Conservation (phyloP, 2,888 invertebrate species). For the Herminia tarsipennalis region DNA sequence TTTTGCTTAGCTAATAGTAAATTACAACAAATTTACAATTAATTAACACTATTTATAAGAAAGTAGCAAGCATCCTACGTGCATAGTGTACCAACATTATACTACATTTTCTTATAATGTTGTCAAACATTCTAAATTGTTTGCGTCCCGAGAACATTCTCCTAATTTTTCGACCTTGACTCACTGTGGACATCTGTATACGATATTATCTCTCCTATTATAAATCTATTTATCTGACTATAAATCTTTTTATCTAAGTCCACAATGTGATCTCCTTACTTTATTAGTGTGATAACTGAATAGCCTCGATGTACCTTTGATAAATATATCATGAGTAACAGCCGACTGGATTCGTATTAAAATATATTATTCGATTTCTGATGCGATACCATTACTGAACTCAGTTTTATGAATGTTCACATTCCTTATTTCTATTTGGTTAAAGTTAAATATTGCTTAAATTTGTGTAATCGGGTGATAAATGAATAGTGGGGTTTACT, state of each 20-base stretch:
- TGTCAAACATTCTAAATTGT: neutral
- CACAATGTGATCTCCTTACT: slow-evolving; percentile 44
- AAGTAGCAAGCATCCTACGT: too few species aligned
- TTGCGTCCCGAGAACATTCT: neutral
- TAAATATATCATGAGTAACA: slow-evolving; percentile 26
- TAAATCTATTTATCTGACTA: slow-evolving; percentile 49
- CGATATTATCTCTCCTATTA: slow-evolving; percentile 41
- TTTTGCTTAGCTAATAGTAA: too few species aligned
- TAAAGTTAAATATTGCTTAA: slow-evolving; percentile 15
- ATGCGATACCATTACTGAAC: neutral
- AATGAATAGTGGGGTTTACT: neutral
- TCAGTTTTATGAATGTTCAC: neutral
- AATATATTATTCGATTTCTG: slow-evolving; percentile 11
- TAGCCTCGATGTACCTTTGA: slow-evolving; percentile 23
- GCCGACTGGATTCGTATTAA: slow-evolving; percentile 9
- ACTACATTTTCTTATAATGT: too few species aligned
- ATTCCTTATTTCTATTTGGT: neutral
- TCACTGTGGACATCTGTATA: slow-evolving; percentile 19
- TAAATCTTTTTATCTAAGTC: slow-evolving; percentile 52
- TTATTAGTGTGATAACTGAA: slow-evolving; percentile 41
- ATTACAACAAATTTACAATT: too few species aligned
- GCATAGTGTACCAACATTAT: too few species aligned
- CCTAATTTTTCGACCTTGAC: slow-evolving; percentile 23
- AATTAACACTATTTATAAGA: too few species aligned
- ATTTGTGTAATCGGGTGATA: neutral